phyloP scores from a whole-genome alignment of 2,797 vertebrate genomes.

The Pangasius djambal region DNA sequence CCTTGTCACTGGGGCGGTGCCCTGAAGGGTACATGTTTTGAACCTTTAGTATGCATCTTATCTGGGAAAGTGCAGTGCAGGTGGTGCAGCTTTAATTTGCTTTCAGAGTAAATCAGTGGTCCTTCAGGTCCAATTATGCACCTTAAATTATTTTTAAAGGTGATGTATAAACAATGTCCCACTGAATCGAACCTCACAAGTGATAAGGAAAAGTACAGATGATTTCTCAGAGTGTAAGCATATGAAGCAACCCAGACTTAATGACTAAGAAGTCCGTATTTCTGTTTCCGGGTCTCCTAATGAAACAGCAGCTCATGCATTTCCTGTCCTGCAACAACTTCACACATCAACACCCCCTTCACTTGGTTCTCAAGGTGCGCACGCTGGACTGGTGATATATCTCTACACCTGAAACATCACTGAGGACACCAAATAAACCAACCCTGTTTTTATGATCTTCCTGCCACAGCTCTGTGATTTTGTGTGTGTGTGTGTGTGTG shows the following conservation, averaged over 20 bases:
- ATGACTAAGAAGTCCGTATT: not conserved
- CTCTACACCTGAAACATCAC: not conserved
- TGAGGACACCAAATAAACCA: not conserved
- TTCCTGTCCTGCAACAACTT: not conserved
- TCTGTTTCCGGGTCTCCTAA: not conserved
- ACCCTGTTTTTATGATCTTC: not conserved
- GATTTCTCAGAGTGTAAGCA: not conserved
- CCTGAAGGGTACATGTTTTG: no score
- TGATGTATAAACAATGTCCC: not conserved
- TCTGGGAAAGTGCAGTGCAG: not conserved
- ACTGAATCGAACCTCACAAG: not conserved
- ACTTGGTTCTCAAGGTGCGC: not conserved
- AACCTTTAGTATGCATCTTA: not conserved
- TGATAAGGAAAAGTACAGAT: not conserved
- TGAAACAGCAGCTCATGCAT: not conserved
- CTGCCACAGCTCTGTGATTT: not conserved
- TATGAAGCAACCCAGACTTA: no score
- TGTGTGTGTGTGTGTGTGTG: conserved; percentile 1
- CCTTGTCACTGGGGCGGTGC: not conserved
- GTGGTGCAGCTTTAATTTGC: not conserved
- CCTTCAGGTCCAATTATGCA: not conserved
- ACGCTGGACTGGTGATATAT: not conserved
- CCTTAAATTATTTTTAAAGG: not conserved
- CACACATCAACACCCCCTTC: not conserved
- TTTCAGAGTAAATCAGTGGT: not conserved